Conservation (phyloP, 2,113 vertebrate species). For the Pelvicachromis taeniatus region DNA sequence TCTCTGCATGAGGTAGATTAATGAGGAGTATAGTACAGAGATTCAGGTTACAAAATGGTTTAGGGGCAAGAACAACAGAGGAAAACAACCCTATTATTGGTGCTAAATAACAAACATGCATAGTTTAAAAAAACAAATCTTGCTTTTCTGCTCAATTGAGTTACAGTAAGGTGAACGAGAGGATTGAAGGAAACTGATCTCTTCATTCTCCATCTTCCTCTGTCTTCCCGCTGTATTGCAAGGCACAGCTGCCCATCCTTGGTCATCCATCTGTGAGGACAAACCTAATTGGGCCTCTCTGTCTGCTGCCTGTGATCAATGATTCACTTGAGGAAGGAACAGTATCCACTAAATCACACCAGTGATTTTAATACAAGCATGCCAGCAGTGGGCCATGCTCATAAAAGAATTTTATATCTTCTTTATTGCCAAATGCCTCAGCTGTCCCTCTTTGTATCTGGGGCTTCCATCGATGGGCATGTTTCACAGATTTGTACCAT, state of each 20-base stretch:
- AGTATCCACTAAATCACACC: slow-evolving; percentile 28
- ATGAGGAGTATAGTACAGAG: neutral
- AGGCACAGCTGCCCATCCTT: neutral
- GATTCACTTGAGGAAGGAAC: slow-evolving; percentile 11
- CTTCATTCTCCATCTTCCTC: neutral
- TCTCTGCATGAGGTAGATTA: slow-evolving; percentile 36
- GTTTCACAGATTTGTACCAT: neutral
- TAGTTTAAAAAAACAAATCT: neutral
- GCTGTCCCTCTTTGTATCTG: neutral
- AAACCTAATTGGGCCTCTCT: slow-evolving; percentile 8
- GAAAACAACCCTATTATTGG: neutral
- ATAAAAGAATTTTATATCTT: neutral
- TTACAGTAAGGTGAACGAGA: neutral
- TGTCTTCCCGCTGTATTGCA: neutral
- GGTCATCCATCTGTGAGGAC: slow-evolving; percentile 25
- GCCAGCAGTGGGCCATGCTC: neutral
- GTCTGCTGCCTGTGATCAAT: slow-evolving; percentile 39
- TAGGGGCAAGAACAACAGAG: neutral
- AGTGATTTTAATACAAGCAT: neutral
- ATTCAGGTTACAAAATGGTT: neutral
- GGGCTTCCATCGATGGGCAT: neutral
- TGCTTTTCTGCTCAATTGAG: neutral
- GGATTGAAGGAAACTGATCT: neutral
- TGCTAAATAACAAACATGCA: neutral
- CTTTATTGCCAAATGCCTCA: neutral